phyloP scores from a whole-genome alignment of 2,888 invertebrate genomes.

The Argyresthia albistria region DNA sequence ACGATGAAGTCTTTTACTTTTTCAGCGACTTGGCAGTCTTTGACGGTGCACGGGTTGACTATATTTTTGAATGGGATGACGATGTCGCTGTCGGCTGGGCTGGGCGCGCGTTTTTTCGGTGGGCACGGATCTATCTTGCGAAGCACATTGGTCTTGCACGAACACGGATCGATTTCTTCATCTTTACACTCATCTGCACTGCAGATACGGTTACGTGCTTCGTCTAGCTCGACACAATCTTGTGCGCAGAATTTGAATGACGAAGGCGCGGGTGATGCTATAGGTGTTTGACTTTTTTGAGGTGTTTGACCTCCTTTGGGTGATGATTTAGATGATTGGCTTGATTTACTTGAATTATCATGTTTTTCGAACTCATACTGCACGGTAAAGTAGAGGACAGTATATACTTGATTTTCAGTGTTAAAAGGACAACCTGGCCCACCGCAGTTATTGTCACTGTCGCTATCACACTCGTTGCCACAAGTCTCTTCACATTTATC shows the following conservation, averaged over 20 bases:
- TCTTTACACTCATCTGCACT: background rate
- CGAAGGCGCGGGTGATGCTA: background rate
- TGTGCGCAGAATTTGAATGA: background rate
- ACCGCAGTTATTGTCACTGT: background rate
- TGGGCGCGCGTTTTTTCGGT: slow-evolving; percentile 21
- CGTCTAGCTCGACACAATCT: background rate
- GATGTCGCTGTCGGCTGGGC: slow-evolving; percentile 44
- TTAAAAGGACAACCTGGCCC: background rate
- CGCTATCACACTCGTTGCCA: slow-evolving; percentile 16
- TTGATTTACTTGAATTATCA: background rate
- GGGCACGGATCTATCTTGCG: background rate
- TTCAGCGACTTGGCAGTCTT: slow-evolving; percentile 46
- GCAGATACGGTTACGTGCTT: background rate
- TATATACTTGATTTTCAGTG: slow-evolving; percentile 24
- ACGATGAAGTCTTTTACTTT: slow-evolving; percentile 50
- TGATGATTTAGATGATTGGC: too few relatives aligned
- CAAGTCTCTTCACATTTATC: slow-evolving; percentile 22
- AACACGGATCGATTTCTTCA: background rate
- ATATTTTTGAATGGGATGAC: slow-evolving; percentile 41
- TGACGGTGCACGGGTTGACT: slow-evolving; percentile 46
- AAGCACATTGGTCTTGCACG: background rate
- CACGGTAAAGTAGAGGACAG: slow-evolving; percentile 56
- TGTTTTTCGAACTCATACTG: slow-evolving; percentile 27
- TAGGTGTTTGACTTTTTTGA: background rate
- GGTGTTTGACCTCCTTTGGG: too few relatives aligned